Percentiles rank a stretch among this genome's conserved stretches.
These are phyloP conservation scores for Lagenorhynchus albirostris DNA, from an alignment of 2,113 vertebrate genomes.

Conservation along the genomic window DNA sequence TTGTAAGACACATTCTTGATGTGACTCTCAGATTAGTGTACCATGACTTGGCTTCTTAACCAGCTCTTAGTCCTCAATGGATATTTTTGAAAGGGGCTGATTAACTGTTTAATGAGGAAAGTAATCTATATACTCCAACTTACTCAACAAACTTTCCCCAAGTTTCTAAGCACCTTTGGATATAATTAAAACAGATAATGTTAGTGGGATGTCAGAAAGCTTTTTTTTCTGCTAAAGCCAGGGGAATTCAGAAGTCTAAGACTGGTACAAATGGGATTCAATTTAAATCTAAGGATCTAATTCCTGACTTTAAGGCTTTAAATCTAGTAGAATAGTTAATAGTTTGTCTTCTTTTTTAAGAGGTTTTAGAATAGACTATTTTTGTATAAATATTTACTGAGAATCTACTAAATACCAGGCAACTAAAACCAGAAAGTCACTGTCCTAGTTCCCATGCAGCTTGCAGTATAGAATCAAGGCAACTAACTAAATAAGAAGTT, in stretches of 20 bases:
- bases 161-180: background rate
- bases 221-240: background rate
- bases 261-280: background rate
- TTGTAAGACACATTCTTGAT: background rate
- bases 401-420: background rate
- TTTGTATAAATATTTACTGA: background rate
- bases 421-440: background rate
- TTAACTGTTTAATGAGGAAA: background rate
- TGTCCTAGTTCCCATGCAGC: background rate
- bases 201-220: background rate
- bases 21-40: background rate
- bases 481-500: background rate
- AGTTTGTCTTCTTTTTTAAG: background rate
- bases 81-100: background rate
- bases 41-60: background rate
- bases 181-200: background rate
- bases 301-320: background rate
- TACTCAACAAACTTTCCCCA: background rate
- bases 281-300: background rate
- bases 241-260: background rate
- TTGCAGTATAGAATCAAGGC: background rate
- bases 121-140: background rate
- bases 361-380: background rate
- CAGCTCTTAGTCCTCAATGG: background rate
- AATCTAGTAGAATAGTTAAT: background rate